Evolutionary conservation across 2,797 vertebrate genomes (phyloP), one percentile per base, ranked within the genome.

Genomic region (Meda fulgida): DNA sequence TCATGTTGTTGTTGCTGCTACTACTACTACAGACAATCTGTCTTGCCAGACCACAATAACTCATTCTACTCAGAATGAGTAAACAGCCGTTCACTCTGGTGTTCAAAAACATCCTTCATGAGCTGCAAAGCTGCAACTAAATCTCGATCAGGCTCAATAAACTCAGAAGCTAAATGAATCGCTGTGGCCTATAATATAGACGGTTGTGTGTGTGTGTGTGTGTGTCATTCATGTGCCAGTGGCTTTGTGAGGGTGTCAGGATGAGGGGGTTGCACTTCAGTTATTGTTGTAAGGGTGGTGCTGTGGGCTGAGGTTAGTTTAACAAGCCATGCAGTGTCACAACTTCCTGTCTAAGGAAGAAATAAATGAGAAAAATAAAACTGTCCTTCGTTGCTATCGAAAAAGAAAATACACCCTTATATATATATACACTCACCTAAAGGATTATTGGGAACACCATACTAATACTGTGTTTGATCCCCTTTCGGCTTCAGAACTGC

Each of bases 281-380:
- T 55, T 67, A 58, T n/a, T 48, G 29, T 34, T 86, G 80, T 19
- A 26, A 82, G 16, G 23, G 31, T 66, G 75, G 79, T 81, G 67
- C 26, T 83, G 86, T 90, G 83, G 81, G 73, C 53, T 75, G 82
- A n/a, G 81, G 87, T 87, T 85, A 66, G 43, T 36, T 26, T 84
- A 67, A 86, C 48, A 78, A 90, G 86, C 86, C 66, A 55, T 83
- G 81, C 46, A 63, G 76, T 66, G 80, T 87, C 84, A 81, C 71
- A 81, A 75, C 83, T 87, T 90, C 87, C 89, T 87, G 86, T 84
- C 78, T 58, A 78, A 86, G 79, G 51, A 72, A 78, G 84, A 46
- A 65, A 31, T 58, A 13, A n/a, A n/a, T 13, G 10, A 82, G 81
- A 85, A 89, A 88, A 87, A 48, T n/a, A 78, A 34, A 85, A 5